Percentiles rank a stretch among this genome's conserved stretches.
Conservation (phyloP, 2,797 vertebrate genomes). For the Remorina albescens region DNA sequence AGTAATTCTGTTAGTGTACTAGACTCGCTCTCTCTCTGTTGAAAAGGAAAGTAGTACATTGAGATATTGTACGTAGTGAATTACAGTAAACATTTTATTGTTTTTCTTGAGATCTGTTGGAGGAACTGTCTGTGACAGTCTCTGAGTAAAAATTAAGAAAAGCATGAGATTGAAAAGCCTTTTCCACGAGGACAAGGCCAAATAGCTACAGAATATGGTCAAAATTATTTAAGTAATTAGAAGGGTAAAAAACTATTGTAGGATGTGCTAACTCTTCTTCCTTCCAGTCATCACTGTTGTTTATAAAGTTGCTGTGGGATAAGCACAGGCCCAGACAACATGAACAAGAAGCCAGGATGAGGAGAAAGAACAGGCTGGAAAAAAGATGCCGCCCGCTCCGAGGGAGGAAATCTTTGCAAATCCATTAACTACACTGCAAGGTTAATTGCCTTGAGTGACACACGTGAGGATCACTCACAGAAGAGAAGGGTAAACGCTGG, state of each 20-base stretch:
- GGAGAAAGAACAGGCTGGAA: conserved; percentile 18
- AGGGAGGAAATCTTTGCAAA: conserved; percentile 55
- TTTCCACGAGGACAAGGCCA: not conserved
- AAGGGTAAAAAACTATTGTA: too few species aligned
- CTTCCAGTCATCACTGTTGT: conserved; percentile 29
- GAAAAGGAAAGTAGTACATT: too few species aligned
- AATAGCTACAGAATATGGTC: not conserved
- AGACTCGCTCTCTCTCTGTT: too few species aligned
- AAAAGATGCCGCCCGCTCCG: conserved; percentile 6
- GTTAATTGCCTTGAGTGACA: conserved; percentile 50
- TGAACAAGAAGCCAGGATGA: conserved; percentile 15
- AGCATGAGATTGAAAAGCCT: not conserved
- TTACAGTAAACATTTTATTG: too few species aligned
- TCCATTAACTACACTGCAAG: conserved; percentile 51
- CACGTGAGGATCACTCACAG: conserved; percentile 46
- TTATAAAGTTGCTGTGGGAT: conserved; percentile 36
- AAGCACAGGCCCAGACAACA: conserved; percentile 20
- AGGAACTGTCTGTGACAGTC: too few species aligned
- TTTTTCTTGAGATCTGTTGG: too few species aligned
- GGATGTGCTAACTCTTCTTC: not conserved
- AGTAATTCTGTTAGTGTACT: too few species aligned
- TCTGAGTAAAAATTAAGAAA: not conserved
- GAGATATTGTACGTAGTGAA: too few species aligned
- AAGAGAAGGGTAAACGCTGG: conserved; percentile 12
- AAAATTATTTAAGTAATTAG: not conserved